phyloP scores from a whole-genome alignment of 2,113 vertebrate genomes.

The Aptenodytes patagonicus region DNA sequence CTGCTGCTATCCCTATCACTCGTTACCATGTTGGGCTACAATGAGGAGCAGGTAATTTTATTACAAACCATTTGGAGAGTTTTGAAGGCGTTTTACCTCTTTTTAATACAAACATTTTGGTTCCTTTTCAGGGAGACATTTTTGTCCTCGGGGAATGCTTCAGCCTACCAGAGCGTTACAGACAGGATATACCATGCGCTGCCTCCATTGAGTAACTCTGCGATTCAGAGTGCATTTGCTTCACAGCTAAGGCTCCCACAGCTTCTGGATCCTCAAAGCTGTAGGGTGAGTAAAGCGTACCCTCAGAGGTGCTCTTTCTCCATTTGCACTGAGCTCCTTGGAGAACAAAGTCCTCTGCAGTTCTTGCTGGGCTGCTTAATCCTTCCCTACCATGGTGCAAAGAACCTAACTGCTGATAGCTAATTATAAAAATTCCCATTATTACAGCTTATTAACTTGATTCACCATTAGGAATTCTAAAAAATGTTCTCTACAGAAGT shows the following conservation, averaged over 20 bases:
- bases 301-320: neutral
- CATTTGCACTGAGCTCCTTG: neutral
- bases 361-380: neutral
- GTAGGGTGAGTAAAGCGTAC: slow-evolving; percentile 47
- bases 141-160: slow-evolving; percentile 68
- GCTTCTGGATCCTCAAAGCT: slow-evolving; percentile 59
- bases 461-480: neutral
- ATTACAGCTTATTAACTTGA: neutral
- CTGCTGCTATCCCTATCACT: neutral
- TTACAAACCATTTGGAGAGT: neutral
- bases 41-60: neutral
- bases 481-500: neutral
- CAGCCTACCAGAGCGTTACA: slow-evolving; percentile 70
- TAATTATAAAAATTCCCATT: neutral
- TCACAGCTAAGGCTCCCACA: slow-evolving; percentile 68
- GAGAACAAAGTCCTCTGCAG: neutral
- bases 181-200: slow-evolving; percentile 65
- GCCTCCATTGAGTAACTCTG: slow-evolving; percentile 57
- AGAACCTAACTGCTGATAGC: neutral
- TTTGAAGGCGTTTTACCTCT: neutral
- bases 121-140: slow-evolving; percentile 63
- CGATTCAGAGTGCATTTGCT: slow-evolving; percentile 41
- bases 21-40: neutral
- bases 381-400: neutral
- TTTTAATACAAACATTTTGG: neutral